Evolutionary conservation across 2,113 vertebrate species (phyloP).

Genomic region (Atrichornis clamosus): DNA sequence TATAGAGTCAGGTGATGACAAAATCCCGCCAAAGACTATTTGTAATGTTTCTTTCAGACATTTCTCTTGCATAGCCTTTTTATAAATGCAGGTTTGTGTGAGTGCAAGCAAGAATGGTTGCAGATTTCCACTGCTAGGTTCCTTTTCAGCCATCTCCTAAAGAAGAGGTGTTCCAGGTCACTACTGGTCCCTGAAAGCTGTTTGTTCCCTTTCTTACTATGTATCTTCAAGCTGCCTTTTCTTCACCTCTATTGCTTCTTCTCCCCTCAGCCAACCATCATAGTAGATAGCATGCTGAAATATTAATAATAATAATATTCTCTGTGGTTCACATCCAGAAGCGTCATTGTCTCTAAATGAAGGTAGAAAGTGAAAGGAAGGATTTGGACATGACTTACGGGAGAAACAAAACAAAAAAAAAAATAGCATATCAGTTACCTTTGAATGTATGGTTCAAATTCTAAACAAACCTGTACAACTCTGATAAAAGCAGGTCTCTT

Average conservation of each 20-base stretch:
- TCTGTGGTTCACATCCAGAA: neutral
- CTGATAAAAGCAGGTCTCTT: neutral
- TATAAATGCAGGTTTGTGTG: neutral
- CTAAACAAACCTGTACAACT: neutral
- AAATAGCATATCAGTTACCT: fast-evolving
- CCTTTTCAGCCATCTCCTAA: neutral
- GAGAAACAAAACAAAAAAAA: neutral
- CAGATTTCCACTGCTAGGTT: neutral
- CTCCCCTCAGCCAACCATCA: neutral
- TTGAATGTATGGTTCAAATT: neutral
- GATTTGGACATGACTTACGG: neutral
- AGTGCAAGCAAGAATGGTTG: neutral
- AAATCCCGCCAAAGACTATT: neutral
- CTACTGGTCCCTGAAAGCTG: neutral
- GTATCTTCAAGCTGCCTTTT: neutral
- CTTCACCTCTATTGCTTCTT: neutral
- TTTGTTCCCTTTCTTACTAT: neutral
- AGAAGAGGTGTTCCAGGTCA: neutral
- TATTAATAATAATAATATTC: neutral
- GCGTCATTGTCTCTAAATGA: neutral
- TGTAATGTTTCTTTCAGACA: neutral
- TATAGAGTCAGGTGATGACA: neutral
- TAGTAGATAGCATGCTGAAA: neutral
- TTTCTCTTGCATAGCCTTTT: neutral
- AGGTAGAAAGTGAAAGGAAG: neutral